Percentiles rank a stretch among this genome's conserved stretches.
These are phyloP conservation scores for Nasonia longicornis DNA, from an alignment of 1,140 invertebrate genomes.

Conservation along the genomic window DNA sequence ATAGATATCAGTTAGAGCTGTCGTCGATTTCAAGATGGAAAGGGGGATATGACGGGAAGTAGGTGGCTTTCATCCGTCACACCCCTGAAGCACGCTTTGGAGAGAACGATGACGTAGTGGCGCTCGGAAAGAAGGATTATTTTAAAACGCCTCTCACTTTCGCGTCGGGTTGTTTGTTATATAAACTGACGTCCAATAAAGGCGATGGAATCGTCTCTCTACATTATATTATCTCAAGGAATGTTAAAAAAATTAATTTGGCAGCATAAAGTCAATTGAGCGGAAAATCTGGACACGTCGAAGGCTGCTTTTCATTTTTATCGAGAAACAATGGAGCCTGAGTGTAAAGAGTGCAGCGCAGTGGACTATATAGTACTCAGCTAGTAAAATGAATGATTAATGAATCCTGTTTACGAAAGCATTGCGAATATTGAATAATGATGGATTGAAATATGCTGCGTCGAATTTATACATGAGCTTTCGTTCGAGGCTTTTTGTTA, in stretches of 20 bases:
- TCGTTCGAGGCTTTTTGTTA: conserved; percentile 19
- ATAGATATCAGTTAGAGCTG: conserved; percentile 14
- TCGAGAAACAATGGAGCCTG: too few species aligned
- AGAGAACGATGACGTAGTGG: not conserved
- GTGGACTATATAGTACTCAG: not conserved
- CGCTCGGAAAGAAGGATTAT: not conserved
- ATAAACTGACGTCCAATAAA: too few species aligned
- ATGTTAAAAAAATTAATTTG: not conserved
- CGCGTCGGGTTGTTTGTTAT: not conserved
- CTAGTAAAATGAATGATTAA: conserved; percentile 16
- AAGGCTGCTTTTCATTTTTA: too few species aligned
- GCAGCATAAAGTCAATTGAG: not conserved
- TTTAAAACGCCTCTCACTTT: not conserved
- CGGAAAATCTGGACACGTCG: too few species aligned
- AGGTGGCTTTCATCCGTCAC: not conserved
- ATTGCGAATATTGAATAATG: conserved; percentile 29
- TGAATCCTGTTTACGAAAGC: conserved; percentile 14
- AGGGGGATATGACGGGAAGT: not conserved
- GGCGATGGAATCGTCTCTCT: too few species aligned
- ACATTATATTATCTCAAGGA: not conserved
- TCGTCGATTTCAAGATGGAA: conserved; percentile 3
- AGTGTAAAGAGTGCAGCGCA: not conserved
- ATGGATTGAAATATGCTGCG: conserved; percentile 20
- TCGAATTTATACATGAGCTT: conserved; percentile 17
- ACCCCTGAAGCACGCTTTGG: not conserved